Evolutionary conservation across 2,888 invertebrate species (phyloP).

Genomic region (Piscicola geometra): DNA sequence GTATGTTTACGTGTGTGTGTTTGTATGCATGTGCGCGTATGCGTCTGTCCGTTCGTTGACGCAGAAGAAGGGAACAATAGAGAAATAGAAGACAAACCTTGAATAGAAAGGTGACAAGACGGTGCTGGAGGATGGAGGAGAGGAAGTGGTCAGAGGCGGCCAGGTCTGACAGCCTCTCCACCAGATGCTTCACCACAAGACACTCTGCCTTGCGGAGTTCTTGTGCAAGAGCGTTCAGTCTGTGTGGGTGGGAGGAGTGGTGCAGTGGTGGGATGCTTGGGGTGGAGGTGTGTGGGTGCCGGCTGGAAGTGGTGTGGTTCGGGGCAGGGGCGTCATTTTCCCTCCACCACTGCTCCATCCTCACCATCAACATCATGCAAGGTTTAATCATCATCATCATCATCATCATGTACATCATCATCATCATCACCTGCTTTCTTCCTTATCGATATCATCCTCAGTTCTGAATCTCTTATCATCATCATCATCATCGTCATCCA

Average conservation of each 20-base stretch:
- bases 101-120: conserved; percentile 10
- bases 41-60: no score
- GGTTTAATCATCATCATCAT: no score
- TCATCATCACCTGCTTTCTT: conserved; percentile 7
- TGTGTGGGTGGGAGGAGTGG: not conserved
- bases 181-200: conserved; percentile 2
- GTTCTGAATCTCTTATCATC: not conserved
- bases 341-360: no score
- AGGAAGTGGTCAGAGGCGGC: not conserved
- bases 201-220: not conserved
- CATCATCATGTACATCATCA: no score
- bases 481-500: conserved; percentile 5
- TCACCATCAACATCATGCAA: no score
- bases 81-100: no score
- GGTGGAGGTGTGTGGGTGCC: no score
- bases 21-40: no score
- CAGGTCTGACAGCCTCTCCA: not conserved
- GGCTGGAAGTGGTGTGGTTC: no score
- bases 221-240: not conserved
- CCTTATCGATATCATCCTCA: conserved; percentile 8
- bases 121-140: not conserved
- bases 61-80: no score
- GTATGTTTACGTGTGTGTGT: no score
- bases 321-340: no score
- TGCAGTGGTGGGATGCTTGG: not conserved